Percentiles rank a stretch among this genome's conserved stretches.
Evolutionary conservation across 2,888 invertebrate species (phyloP).

Genomic region (Lydus trimaculatus): DNA sequence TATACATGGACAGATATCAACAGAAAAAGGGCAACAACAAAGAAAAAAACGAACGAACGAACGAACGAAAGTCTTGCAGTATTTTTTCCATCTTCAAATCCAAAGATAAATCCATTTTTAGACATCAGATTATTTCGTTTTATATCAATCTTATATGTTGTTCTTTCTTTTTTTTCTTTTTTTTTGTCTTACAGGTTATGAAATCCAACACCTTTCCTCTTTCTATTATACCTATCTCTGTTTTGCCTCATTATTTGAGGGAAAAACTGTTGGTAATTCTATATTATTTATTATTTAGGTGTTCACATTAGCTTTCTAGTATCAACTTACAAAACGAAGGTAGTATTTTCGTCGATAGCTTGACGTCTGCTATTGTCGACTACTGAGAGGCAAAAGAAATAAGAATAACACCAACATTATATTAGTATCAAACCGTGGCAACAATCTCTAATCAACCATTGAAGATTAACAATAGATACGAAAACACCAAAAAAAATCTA

Average conservation of each 20-base stretch:
- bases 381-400: background rate
- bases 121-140: background rate
- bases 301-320: conserved; percentile 10
- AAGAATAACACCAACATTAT: background rate
- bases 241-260: conserved; percentile 8
- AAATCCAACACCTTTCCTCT: background rate
- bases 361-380: background rate
- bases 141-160: background rate
- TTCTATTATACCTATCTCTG: background rate
- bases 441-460: too few species aligned
- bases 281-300: conserved; percentile 15
- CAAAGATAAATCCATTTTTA: background rate
- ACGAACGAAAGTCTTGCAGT: background rate
- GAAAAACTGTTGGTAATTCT: conserved; percentile 9
- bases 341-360: conserved; percentile 15
- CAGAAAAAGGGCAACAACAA: background rate
- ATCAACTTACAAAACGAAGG: conserved; percentile 26
- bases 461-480: background rate
- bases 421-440: background rate
- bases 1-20: background rate
- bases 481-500: background rate
- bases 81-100: background rate
- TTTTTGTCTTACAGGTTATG: background rate
- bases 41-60: too few species aligned
- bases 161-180: background rate